Conservation (phyloP, 2,888 invertebrate species). For the Ctenicera cuprea region DNA sequence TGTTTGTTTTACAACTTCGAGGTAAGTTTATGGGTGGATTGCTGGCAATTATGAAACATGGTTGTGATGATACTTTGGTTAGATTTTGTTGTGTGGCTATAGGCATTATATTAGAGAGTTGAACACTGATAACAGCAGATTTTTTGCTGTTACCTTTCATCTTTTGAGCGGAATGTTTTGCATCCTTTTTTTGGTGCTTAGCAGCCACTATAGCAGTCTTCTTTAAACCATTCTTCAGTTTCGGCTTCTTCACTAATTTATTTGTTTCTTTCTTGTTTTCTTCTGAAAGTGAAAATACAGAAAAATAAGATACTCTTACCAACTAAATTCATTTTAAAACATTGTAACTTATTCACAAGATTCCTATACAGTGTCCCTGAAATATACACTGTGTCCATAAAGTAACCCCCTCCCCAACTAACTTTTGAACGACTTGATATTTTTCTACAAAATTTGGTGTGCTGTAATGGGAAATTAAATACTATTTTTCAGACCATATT, state of each 20-base stretch:
- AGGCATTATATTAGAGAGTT: conserved; percentile 39
- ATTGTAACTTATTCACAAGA: too few relatives aligned
- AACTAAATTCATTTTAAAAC: too few relatives aligned
- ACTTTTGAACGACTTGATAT: too few relatives aligned
- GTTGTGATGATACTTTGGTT: conserved; percentile 19
- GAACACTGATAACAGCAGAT: conserved; percentile 30
- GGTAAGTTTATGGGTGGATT: conserved; percentile 33
- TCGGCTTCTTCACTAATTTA: conserved; percentile 1
- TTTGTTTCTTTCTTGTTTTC: conserved; percentile 37
- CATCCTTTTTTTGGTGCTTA: conserved; percentile 25
- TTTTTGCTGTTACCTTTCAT: conserved; percentile 6
- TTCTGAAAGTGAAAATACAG: conserved; percentile 13
- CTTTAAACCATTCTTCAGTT: conserved; percentile 17
- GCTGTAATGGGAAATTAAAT: too few relatives aligned
- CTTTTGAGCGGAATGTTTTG: conserved; percentile 13
- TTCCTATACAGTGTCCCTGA: too few relatives aligned
- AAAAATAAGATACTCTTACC: too few relatives aligned
- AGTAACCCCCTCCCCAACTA: too few relatives aligned
- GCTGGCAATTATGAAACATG: conserved; percentile 44
- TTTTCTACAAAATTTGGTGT: too few relatives aligned
- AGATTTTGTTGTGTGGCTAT: conserved; percentile 21
- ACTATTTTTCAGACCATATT: too few relatives aligned
- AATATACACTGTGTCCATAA: too few relatives aligned
- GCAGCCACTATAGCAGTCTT: conserved; percentile 9
- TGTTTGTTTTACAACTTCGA: conserved; percentile 9